These are phyloP conservation scores for Orthosia cruda DNA, from an alignment of 2,888 invertebrate species.

Conservation along the genomic window DNA sequence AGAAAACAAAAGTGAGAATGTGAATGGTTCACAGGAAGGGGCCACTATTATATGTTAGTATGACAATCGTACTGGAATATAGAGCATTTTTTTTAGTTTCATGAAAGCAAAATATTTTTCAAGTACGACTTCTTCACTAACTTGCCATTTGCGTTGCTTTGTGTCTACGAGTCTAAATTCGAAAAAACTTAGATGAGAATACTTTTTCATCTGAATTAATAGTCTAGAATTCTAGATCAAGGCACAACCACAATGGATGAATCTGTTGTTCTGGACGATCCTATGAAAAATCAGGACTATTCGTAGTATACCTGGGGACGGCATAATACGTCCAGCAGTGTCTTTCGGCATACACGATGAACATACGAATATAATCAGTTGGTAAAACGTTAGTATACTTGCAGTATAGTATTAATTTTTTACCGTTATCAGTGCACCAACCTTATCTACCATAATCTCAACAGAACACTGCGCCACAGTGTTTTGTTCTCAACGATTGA, in stretches of 20 bases:
- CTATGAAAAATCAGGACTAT: neutral
- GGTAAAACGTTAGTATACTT: neutral
- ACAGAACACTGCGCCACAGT: conserved; percentile 8
- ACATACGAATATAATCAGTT: neutral
- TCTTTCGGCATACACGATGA: neutral
- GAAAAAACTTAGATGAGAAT: neutral
- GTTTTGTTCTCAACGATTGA: conserved; percentile 37
- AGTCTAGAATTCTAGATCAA: neutral
- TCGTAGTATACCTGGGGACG: neutral
- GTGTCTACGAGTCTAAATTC: neutral
- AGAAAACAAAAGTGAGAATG: conserved; percentile 68
- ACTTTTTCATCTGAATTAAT: neutral
- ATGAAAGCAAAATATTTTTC: neutral
- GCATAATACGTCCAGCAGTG: too few relatives aligned
- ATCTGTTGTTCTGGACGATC: neutral
- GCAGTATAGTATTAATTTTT: conserved; percentile 37
- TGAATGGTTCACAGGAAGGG: conserved; percentile 31
- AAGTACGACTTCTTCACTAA: neutral
- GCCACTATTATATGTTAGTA: neutral
- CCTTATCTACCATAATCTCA: conserved; percentile 44
- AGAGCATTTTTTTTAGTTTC: too few relatives aligned
- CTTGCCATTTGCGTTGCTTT: neutral
- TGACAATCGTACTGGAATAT: too few relatives aligned
- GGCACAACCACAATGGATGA: neutral
- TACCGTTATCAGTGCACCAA: conserved; percentile 37